These are phyloP conservation scores for Drosophila mettleri DNA, from an alignment of 2,888 invertebrate genomes.

Conservation along the genomic window DNA sequence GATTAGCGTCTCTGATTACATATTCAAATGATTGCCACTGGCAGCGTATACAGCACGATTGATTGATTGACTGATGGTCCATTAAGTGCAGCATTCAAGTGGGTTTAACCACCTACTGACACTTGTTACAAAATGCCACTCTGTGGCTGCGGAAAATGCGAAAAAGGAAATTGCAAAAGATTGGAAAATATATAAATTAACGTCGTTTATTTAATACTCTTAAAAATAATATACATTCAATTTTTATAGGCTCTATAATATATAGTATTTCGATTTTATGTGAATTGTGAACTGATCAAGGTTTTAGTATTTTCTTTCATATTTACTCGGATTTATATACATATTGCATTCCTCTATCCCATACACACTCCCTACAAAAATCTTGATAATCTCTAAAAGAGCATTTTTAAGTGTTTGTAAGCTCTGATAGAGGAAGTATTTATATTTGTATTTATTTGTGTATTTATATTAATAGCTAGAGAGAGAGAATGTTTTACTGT, in stretches of 20 bases:
- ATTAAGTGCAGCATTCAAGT: constrained; percentile 41
- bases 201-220: background rate
- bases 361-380: background rate
- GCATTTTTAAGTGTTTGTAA: background rate
- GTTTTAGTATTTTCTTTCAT: too few species aligned
- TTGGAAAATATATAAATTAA: background rate
- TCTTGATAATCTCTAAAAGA: background rate
- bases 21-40: constrained; percentile 73
- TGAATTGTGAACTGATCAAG: too few species aligned
- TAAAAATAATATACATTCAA: background rate
- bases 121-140: constrained; percentile 26
- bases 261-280: too few species aligned
- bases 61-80: constrained; percentile 63
- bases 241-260: too few species aligned
- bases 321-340: background rate
- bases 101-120: constrained; percentile 25
- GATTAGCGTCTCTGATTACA: constrained; percentile 69
- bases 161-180: background rate
- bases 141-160: constrained; percentile 11
- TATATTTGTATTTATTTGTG: too few species aligned
- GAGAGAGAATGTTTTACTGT: constrained; percentile 3
- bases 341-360: background rate
- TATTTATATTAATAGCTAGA: background rate
- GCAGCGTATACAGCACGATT: constrained; percentile 53
- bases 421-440: constrained; percentile 10